phyloP scores from a whole-genome alignment of 2,888 invertebrate genomes.

The Agriopis leucophaearia region DNA sequence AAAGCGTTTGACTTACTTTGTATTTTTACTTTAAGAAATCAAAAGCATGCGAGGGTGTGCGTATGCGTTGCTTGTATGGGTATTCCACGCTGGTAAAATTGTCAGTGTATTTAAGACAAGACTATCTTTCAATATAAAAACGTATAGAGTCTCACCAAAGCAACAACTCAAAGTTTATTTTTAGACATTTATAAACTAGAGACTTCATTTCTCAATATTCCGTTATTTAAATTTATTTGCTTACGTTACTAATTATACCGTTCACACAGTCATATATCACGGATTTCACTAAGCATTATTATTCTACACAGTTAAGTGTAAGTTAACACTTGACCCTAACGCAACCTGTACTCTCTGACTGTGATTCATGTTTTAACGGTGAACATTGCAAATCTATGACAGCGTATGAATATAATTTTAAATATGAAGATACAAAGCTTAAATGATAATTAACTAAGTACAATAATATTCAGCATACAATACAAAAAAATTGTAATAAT shows the following conservation, averaged over 20 bases:
- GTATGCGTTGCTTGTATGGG: too few species aligned
- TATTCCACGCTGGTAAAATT: too few species aligned
- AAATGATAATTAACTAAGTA: too few species aligned
- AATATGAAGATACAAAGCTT: neutral
- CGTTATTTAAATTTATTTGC: constrained; percentile 32
- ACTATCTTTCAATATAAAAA: too few species aligned
- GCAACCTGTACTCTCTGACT: constrained; percentile 61
- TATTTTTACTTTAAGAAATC: neutral
- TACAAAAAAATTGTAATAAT: too few species aligned
- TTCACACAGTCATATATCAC: constrained; percentile 12
- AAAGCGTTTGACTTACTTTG: neutral
- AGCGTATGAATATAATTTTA: neutral
- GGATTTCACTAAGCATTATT: constrained; percentile 41
- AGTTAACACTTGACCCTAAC: constrained; percentile 57
- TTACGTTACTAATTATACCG: constrained; percentile 31
- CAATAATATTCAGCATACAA: too few species aligned
- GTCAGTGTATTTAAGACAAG: too few species aligned
- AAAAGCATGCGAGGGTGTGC: neutral
- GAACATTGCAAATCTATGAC: constrained; percentile 27
- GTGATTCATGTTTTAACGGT: constrained; percentile 59
- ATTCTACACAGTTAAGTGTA: constrained; percentile 57
- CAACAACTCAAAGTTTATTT: neutral
- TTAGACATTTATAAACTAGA: neutral
- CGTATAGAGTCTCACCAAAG: neutral
- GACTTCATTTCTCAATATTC: neutral